Conservation (phyloP, 2,113 vertebrate species). For the Rallus limicola region DNA sequence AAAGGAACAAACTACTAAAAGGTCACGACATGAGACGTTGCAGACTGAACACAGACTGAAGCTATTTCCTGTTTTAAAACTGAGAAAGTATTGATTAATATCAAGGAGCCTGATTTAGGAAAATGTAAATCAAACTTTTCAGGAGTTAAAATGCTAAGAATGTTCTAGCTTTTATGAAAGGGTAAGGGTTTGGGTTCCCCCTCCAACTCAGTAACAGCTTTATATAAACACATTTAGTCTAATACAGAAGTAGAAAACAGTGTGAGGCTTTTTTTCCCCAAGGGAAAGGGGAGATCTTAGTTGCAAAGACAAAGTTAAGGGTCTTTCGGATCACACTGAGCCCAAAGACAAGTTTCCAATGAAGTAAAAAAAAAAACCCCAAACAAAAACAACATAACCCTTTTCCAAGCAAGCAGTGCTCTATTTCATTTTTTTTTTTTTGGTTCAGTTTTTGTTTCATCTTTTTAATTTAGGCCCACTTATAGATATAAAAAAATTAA, state of each 20-base stretch:
- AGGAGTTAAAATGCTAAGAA: background rate
- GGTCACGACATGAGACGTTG: conserved; percentile 31
- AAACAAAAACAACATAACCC: background rate
- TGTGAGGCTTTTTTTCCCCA: background rate
- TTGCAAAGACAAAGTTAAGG: background rate
- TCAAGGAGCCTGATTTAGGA: conserved; percentile 25
- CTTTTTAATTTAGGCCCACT: background rate
- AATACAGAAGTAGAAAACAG: background rate
- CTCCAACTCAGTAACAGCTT: background rate
- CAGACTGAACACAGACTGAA: conserved; percentile 63
- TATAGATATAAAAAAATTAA: background rate
- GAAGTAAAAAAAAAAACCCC: background rate
- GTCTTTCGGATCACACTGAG: background rate
- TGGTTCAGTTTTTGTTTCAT: background rate
- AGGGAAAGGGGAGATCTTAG: background rate
- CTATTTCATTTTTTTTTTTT: background rate
- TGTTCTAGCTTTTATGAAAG: background rate
- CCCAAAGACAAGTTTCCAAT: background rate
- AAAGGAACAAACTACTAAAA: conserved; percentile 39
- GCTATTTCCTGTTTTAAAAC: conserved; percentile 68
- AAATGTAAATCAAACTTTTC: conserved; percentile 15
- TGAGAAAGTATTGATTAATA: conserved; percentile 62
- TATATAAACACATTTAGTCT: background rate
- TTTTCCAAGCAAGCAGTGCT: background rate
- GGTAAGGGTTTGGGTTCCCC: background rate